A percentile compares a stretch with the other conserved stretches of the same genome.
Evolutionary conservation across 2,888 invertebrate species (phyloP).

Genomic region (Zygogramma bicolorata): DNA sequence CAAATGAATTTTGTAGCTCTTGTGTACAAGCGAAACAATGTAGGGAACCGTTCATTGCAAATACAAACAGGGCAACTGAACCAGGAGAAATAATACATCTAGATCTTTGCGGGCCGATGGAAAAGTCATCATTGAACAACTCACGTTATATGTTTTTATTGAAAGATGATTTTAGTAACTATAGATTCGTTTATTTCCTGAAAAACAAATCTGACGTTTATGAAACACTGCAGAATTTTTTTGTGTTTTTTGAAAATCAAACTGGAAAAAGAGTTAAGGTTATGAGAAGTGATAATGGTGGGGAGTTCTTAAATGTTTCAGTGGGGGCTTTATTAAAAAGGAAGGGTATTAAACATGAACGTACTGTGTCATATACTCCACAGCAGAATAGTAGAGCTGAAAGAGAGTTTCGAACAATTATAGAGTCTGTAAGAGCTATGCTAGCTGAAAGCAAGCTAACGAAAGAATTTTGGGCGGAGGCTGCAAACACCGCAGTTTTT

Average conservation of each 20-base stretch:
- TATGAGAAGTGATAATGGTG: constrained; percentile 49
- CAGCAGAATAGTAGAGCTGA: constrained; percentile 42
- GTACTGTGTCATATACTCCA: constrained; percentile 39
- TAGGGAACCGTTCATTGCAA: constrained; percentile 12
- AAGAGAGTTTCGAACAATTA: constrained; percentile 38
- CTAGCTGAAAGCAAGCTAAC: constrained; percentile 15
- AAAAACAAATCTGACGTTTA: constrained; percentile 33
- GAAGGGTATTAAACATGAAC: constrained; percentile 13
- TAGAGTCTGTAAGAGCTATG: constrained; percentile 30
- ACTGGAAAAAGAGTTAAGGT: too few relatives aligned
- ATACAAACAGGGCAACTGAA: constrained; percentile 20
- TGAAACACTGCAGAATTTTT: constrained; percentile 30
- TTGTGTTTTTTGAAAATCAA: too few relatives aligned
- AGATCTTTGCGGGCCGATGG: constrained; percentile 40
- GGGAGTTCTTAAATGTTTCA: constrained; percentile 34
- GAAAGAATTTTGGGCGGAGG: constrained; percentile 5
- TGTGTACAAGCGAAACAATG: constrained; percentile 28
- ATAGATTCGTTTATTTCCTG: constrained; percentile 29
- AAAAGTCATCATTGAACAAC: constrained; percentile 31
- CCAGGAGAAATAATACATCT: constrained; percentile 31
- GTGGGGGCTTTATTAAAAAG: constrained; percentile 5
- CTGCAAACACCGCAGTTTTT: constrained; percentile 14
- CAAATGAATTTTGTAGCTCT: not conserved
- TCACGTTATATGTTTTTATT: constrained; percentile 38
- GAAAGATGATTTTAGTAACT: constrained; percentile 38